These are phyloP conservation scores for Fragum fragum DNA, from an alignment of 2,888 invertebrate species.

Conservation along the genomic window DNA sequence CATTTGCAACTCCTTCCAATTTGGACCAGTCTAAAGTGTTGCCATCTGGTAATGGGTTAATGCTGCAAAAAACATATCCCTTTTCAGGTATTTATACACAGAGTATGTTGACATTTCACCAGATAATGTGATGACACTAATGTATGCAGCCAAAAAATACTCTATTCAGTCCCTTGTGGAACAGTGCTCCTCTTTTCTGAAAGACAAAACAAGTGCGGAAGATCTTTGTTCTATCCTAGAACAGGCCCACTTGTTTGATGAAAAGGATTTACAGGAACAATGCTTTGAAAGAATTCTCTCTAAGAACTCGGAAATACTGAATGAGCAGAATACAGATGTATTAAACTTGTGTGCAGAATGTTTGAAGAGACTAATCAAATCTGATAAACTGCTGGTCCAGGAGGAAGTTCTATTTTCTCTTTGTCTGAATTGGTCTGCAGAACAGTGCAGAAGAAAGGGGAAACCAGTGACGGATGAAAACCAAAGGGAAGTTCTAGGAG, in stretches of 20 bases:
- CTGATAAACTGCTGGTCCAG: conserved; percentile 90
- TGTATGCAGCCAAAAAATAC: conserved; percentile 92
- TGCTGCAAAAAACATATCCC: no score
- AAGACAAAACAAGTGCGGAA: conserved; percentile 89
- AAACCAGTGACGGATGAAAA: conserved; percentile 52
- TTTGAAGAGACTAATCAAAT: conserved; percentile 90
- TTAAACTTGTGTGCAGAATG: conserved; percentile 90
- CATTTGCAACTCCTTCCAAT: no score
- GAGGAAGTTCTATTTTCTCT: conserved; percentile 69
- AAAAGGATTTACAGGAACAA: conserved; percentile 88
- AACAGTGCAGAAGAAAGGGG: conserved; percentile 65
- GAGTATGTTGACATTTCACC: conserved; percentile 89
- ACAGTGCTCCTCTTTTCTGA: conserved; percentile 91
- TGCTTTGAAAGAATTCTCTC: conserved; percentile 59
- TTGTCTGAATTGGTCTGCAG: conserved; percentile 70
- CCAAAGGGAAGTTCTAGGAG: conserved; percentile 64
- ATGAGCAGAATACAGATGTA: conserved; percentile 88
- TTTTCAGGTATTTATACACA: conserved; percentile 90
- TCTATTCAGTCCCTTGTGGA: conserved; percentile 91
- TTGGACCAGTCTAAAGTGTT: no score
- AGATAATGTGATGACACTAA: conserved; percentile 90
- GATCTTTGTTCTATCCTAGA: conserved; percentile 88
- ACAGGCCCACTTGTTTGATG: conserved; percentile 77
- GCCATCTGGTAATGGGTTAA: no score
- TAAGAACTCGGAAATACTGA: conserved; percentile 50